Evolutionary conservation across 2,113 vertebrate species (phyloP), one percentile per base, ranked within the genome.

Genomic region (Larimichthys polyactis): DNA sequence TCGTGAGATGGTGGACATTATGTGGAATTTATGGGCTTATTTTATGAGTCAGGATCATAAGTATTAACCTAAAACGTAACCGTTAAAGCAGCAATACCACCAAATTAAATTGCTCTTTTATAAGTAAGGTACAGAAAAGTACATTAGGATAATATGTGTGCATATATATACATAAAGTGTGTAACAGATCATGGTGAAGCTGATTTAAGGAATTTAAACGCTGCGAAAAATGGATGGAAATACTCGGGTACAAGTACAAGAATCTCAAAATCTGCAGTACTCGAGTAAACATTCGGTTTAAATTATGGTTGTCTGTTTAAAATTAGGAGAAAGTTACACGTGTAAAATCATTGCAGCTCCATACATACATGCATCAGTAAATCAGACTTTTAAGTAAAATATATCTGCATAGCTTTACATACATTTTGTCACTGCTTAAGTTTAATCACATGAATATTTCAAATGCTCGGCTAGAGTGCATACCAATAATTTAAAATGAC

Each of bases 361-460:
- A 75, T 46, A 32, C 22, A 76, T 5, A 15, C 0, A 83, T 22
- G 43, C 12, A 22, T 16, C n/a, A 54, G 11, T 75, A 64, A 66
- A 71, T 70, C 51, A 60, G 11, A 40, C 24, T 70, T 57, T 44
- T 52, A 9, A 40, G 40, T n/a, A 20, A 54, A 59, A 67, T 16
- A 40, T 36, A 57, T 59, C 20, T 40, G 29, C 36, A 60, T 60
- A 75, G 44, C 32, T 67, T n/a, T 49, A 51, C 29, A 65, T 54
- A 71, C 29, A 52, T 62, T 36, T 54, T 57, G 22, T 36, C 2
- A 57, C 29, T 58, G 69, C 17, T 63, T 27, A 27, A 55, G 48
- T 72, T 75, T 24, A 74, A 70, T 24, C 32, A 54, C 58, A 80
- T 77, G 5, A 67, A 63, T 66, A 68, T 77, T 73, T 62, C 11